Conservation (phyloP, 2,113 vertebrate genomes). For the Gallinago undulata region DNA sequence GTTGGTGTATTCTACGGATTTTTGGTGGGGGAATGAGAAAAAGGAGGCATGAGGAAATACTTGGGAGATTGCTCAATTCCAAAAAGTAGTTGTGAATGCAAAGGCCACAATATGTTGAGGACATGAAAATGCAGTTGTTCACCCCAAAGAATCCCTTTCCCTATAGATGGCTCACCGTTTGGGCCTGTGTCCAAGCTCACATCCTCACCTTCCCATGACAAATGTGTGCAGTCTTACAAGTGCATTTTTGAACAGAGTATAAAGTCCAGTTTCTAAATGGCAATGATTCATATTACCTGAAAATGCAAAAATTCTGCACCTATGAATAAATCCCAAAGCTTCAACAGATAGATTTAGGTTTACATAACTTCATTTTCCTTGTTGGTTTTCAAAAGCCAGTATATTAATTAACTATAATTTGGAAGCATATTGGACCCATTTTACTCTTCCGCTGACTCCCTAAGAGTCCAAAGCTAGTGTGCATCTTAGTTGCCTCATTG, state of each 20-base stretch:
- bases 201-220: neutral
- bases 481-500: neutral
- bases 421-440: neutral
- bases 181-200: neutral
- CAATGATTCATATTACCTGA: neutral
- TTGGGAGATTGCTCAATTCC: neutral
- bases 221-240: neutral
- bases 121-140: neutral
- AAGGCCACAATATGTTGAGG: fast-evolving
- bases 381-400: neutral
- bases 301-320: neutral
- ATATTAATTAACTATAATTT: neutral
- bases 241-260: neutral
- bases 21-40: fast-evolving
- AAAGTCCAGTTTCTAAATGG: neutral
- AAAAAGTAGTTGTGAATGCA: neutral
- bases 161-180: fast-evolving
- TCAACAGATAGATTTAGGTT: neutral
- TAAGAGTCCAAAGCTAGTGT: neutral
- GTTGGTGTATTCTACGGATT: neutral
- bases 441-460: neutral
- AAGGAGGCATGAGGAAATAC: neutral
- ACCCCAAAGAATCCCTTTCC: neutral
- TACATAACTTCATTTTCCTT: neutral
- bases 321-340: neutral